Evolutionary conservation across 30 jellyfish, hydroid and myxozoan genomes (phyloP).

Genomic region (Chrysaora quinquecirrha): DNA sequence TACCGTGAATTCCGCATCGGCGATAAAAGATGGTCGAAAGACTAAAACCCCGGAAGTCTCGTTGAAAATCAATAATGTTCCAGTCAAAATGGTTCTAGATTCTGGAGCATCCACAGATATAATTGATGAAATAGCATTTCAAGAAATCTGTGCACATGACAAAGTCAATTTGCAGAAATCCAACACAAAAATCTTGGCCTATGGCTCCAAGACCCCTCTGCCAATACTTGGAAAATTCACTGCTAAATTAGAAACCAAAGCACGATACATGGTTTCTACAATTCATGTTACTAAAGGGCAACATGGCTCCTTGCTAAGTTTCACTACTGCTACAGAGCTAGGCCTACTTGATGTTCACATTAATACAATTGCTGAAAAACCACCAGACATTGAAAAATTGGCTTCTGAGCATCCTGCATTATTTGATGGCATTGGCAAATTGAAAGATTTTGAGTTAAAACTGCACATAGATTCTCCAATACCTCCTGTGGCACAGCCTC

Average conservation of each 20-base stretch:
- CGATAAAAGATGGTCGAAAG: not conserved
- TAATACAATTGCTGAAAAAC: not conserved
- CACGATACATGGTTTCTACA: not conserved
- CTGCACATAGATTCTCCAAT: constrained; percentile 1
- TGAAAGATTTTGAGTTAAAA: constrained; percentile 6
- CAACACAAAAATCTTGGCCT: constrained; percentile 18
- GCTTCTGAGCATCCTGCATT: not conserved
- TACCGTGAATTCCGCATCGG: not conserved
- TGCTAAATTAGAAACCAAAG: constrained; percentile 14
- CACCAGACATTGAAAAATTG: not conserved
- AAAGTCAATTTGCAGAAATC: not conserved
- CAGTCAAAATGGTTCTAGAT: constrained; percentile 14
- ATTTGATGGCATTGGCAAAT: not conserved
- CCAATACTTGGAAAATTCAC: constrained; percentile 18
- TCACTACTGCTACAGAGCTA: not conserved
- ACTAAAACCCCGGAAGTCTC: not conserved
- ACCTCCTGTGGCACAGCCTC: not conserved
- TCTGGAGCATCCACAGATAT: constrained; percentile 37
- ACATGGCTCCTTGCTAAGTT: not conserved
- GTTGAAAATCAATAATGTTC: constrained; percentile 6
- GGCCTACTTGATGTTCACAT: not conserved
- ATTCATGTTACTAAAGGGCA: not conserved
- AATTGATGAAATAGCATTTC: constrained; percentile 21
- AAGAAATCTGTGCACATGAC: constrained; percentile 9
- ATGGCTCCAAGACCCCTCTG: constrained; percentile 19